Conservation (phyloP, 2,888 invertebrate species). For the Clanis bilineata region DNA sequence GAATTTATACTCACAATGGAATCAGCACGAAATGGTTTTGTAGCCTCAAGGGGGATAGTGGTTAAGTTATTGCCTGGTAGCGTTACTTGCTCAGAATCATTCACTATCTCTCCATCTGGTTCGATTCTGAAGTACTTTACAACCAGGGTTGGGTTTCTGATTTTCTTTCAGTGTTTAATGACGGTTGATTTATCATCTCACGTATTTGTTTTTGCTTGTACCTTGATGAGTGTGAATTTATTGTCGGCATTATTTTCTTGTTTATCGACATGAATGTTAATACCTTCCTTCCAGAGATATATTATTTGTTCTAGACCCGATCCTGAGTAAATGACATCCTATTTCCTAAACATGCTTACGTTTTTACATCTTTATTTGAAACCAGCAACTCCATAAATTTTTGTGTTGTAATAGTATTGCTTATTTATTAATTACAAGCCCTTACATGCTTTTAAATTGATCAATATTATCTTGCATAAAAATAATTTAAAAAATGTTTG, state of each 20-base stretch:
- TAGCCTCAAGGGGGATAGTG: constrained; percentile 56
- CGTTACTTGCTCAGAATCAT: constrained; percentile 60
- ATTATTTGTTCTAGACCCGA: no score
- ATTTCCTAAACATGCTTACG: no score
- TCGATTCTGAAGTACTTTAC: constrained; percentile 64
- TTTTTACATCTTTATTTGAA: no score
- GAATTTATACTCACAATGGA: constrained; percentile 65
- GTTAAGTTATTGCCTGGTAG: constrained; percentile 62
- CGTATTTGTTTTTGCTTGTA: constrained; percentile 35
- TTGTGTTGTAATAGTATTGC: no score
- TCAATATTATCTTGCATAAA: no score
- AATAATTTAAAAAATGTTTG: no score
- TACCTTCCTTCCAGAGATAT: no score
- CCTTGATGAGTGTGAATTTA: constrained; percentile 35
- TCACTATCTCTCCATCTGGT: constrained; percentile 69
- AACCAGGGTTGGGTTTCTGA: constrained; percentile 54
- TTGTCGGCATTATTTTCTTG: constrained; percentile 21
- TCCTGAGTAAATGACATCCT: no score
- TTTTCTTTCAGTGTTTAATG: constrained; percentile 57
- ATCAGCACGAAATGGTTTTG: constrained; percentile 59
- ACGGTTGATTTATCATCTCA: constrained; percentile 58
- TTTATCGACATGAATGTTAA: constrained; percentile 1
- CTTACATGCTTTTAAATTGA: no score
- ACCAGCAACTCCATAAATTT: no score
- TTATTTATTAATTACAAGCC: no score